These are phyloP conservation scores for Phengaris arion DNA, from an alignment of 2,888 invertebrate species.

Conservation along the genomic window DNA sequence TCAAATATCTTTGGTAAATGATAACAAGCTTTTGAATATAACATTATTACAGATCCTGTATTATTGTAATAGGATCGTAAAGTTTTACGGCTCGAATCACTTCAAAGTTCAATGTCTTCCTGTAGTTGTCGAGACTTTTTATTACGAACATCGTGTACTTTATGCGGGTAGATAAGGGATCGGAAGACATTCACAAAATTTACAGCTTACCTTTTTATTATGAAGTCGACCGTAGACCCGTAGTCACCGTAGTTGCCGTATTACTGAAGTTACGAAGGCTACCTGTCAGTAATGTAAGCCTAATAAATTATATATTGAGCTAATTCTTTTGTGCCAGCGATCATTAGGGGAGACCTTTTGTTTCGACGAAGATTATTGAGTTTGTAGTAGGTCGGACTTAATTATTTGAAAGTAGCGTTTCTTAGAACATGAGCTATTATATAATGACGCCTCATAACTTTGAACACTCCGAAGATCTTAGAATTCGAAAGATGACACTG, in stretches of 20 bases:
- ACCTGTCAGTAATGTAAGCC: background rate
- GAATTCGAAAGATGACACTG: background rate
- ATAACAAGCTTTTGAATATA: background rate
- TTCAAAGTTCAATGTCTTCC: background rate
- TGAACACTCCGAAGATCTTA: background rate
- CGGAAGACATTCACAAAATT: conserved; percentile 3
- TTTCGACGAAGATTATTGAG: background rate
- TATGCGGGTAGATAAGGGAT: conserved; percentile 5
- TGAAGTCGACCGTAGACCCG: background rate
- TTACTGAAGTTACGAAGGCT: background rate
- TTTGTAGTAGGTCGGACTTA: background rate
- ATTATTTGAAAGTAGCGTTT: conserved; percentile 10
- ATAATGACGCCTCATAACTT: conserved; percentile 9
- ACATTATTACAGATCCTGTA: background rate
- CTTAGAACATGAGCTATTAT: conserved; percentile 3
- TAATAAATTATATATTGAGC: background rate
- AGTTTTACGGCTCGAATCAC: background rate
- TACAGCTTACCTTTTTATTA: background rate
- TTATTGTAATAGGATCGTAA: conserved; percentile 2
- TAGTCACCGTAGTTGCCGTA: background rate
- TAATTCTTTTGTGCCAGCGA: background rate
- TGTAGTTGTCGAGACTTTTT: background rate
- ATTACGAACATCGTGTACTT: background rate
- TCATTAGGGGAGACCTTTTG: background rate
- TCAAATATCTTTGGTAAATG: background rate